Base-by-base conservation (phyloP, 2,888 invertebrate species). In the Thelaira solivaga region DNA sequence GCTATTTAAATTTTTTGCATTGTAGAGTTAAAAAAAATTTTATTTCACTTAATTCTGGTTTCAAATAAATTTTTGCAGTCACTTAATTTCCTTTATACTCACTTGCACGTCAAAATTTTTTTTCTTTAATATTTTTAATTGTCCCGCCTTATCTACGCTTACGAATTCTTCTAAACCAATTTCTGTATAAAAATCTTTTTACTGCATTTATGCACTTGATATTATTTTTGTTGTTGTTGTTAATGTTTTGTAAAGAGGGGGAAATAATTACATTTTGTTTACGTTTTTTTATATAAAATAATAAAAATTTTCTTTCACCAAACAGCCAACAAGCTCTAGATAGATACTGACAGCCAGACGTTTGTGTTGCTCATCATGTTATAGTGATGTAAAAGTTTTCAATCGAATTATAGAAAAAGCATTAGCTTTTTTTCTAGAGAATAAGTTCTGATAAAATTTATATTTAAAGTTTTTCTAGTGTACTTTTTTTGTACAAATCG, bases 221-320 rank as follows among this genome's bases (percentile, higher is more conserved):
- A 65, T 34, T 47, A 47, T 62, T 49, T 13, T 16, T 57, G 20
- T 36, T 53, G 53, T 41, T 53, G 47, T 13, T 57, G 29, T 34
- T 20, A 18, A 22, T 43, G 51, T 39, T 36, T 62, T 62, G 53
- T 6, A 20, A 49, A 71, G 39, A 36, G 26, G 34, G 34, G 65
- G 65, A 73, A 51, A 59, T 65, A 57, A 73, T 73, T 73, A 73
- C 49, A 41, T 43, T 53, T 31, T 16, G 24, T 51, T 5, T 13
- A 26, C 13, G 24, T 51, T 5, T 13, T 20, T 53, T 31, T 51
- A 22, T 20, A 26, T 45, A 22, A 64, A 45, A 29, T 29, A 57
- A 49, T 65, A 29, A n/a, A n/a, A n/a, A n/a, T n/a, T n/a, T n/a
- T 41, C 57, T 73, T 65, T 73, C 65, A 59, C 62, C 47, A 59